Base-by-base conservation (phyloP, 2,113 vertebrate genomes). In the Anas platyrhynchos region DNA sequence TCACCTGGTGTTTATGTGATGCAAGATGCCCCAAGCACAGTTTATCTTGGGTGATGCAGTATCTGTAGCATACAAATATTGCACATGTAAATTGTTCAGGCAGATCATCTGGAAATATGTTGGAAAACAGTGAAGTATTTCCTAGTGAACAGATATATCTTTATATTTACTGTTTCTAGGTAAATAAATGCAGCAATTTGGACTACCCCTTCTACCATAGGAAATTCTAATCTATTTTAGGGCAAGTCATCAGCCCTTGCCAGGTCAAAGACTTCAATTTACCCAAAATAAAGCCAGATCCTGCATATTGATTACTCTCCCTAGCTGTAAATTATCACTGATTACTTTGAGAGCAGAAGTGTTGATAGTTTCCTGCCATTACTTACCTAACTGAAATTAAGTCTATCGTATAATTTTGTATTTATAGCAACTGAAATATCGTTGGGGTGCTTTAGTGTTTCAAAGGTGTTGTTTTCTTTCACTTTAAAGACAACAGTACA, bases 301-400 rank as follows among this genome's bases (percentile, higher is more conserved):
- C 74, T 94, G 56, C 59, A 68, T 91, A 97, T 94, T 87, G 97
- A 96, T 94, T 97, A 38, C 11, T 88, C 79, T 86, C 74, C 50
- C 48, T 66, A 77, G 71, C 62, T 93, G 89, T 32, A 96, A 96
- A 96, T 97, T 95, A 76, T 91, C 85, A 91, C 85, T 78, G 66
- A 88, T 95, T 96, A 83, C 94, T 96, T 74, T 93, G 84, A 93
- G 56, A 81, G 23, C 55, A 66, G 67, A 93, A 86, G 87, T 94
- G 93, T 79, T 95, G 91, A 88, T 92, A 75, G 63, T 65, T 93
- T 95, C 78, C 89, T 91, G 69, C 52, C 43, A 78, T 86, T 82
- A 59, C 86, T 93, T 86, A 84, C 54, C 83, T 48, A 77, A 54
- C 74, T n/a, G 48, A 87, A 96, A 92, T 91, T 58, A 93, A 84